These are phyloP conservation scores for Dasypogon diadema DNA, from an alignment of 2,888 invertebrate species.

Conservation along the genomic window DNA sequence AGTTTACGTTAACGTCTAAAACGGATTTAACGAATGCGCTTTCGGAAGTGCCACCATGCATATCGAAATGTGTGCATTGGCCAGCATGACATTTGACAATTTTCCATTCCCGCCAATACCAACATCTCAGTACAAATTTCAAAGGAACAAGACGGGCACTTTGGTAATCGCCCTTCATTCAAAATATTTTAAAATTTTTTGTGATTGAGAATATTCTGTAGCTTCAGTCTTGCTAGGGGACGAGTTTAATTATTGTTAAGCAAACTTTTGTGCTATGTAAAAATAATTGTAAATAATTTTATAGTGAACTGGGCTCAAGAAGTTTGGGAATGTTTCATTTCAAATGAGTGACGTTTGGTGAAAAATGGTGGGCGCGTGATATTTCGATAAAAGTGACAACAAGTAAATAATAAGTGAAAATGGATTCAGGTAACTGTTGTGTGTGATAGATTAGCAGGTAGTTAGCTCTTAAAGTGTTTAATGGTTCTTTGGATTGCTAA, in stretches of 20 bases:
- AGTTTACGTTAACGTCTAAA: neutral
- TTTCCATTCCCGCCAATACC: neutral
- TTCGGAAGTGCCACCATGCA: neutral
- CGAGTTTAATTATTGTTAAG: too few species aligned
- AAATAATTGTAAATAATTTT: too few species aligned
- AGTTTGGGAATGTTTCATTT: constrained; percentile 17
- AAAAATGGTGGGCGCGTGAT: constrained; percentile 52
- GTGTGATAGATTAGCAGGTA: neutral
- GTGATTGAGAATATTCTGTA: too few species aligned
- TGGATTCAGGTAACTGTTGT: constrained; percentile 21
- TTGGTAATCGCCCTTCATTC: constrained; percentile 24
- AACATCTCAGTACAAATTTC: neutral
- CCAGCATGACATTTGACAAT: neutral
- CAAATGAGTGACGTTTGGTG: constrained; percentile 49
- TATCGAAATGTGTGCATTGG: neutral
- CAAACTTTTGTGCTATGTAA: too few species aligned
- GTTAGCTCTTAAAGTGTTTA: neutral
- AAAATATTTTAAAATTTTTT: constrained; percentile 37
- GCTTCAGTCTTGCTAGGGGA: too few species aligned
- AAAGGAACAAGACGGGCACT: constrained; percentile 8
- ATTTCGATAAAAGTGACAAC: constrained; percentile 40
- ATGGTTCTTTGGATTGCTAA: neutral
- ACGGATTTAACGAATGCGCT: neutral
- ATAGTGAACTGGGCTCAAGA: too few species aligned
- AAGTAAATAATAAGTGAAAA: neutral